Evolutionary conservation across 2,888 invertebrate species (phyloP), one percentile per base, ranked within the genome.

Genomic region (Drosophila melanosoma): DNA sequence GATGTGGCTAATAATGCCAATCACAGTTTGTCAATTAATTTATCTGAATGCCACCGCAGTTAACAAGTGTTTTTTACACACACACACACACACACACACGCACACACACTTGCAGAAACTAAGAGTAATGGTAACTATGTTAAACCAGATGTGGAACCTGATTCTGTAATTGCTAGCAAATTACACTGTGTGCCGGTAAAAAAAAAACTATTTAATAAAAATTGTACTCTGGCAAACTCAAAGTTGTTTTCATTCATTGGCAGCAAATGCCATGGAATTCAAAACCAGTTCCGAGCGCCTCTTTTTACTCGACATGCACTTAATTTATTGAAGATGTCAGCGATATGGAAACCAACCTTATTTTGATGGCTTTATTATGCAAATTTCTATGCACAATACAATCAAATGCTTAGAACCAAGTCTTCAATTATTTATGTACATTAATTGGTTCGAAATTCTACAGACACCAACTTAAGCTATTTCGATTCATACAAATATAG

Each of bases 121-220:
- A 10, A 57, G 60, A 76, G 69, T 76, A 64, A 74, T 79, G 67
- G 53, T 52, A 79, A 79, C 80, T 69, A 68, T 74, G 64, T 64
- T 40, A 65, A 74, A 74, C 62, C 54, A 51, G 78, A 77, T 66
- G 51, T 57, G 76, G 49, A 73, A 81, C 82, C 78, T 68, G 82
- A 85, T 82, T 85, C 76, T 83, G 82, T 85, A 82, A 81, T 81
- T 81, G 81, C 59, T 36, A 67, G 64, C 83, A 69, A 83, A 81
- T 80, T 82, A 80, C 82, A 69, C 81, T 76, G 36, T 57, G 60
- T 23, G 65, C 57, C 33, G 62, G 51, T 64, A 70, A 45, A 56
- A 57, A 36, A 65, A 49, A 48, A 35, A n/a, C 3, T 26, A 35
- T 8, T 3, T 1, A 33, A 20, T n/a, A 63, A 29, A 40, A 29